Conservation (phyloP, 2,888 invertebrate species). For the Cosmorhoe ocellata region DNA sequence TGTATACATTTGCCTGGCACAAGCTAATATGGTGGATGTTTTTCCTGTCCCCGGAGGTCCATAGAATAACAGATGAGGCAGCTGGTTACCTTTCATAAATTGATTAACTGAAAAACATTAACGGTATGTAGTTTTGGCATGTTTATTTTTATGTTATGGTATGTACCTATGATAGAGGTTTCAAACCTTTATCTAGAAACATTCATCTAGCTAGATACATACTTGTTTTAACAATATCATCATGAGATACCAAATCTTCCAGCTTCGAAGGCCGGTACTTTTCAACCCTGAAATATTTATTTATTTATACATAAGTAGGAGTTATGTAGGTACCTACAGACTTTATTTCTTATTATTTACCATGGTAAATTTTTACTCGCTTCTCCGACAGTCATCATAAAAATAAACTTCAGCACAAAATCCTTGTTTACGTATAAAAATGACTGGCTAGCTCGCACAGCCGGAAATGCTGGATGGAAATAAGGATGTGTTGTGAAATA, state of each 20-base stretch:
- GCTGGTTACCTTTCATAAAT: slow-evolving; percentile 94
- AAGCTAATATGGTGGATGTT: slow-evolving; percentile 98
- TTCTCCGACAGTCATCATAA: slow-evolving; percentile 65
- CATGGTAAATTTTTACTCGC: slow-evolving; percentile 82
- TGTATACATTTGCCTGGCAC: slow-evolving; percentile 95
- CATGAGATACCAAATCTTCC: slow-evolving; percentile 97
- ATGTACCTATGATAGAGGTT: no score
- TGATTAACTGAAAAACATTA: slow-evolving; percentile 87
- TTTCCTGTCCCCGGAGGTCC: slow-evolving; percentile 99
- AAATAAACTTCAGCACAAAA: background rate
- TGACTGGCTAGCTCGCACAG: no score
- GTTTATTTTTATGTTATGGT: no score
- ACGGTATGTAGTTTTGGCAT: no score
- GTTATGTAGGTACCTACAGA: no score
- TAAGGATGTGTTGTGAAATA: no score
- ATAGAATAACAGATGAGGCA: slow-evolving; percentile 98
- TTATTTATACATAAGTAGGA: no score
- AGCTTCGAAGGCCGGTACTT: slow-evolving; percentile 97
- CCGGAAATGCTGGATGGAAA: no score
- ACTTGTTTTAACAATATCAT: slow-evolving; percentile 98
- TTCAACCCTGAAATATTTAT: slow-evolving; percentile 90
- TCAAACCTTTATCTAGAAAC: no score
- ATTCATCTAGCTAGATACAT: no score
- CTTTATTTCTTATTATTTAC: no score
- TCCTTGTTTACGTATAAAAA: no score